Percentiles rank a stretch among this genome's conserved stretches.
These are phyloP conservation scores for Chironomus tepperi DNA, from an alignment of 1,140 invertebrate genomes.

Conservation along the genomic window DNA sequence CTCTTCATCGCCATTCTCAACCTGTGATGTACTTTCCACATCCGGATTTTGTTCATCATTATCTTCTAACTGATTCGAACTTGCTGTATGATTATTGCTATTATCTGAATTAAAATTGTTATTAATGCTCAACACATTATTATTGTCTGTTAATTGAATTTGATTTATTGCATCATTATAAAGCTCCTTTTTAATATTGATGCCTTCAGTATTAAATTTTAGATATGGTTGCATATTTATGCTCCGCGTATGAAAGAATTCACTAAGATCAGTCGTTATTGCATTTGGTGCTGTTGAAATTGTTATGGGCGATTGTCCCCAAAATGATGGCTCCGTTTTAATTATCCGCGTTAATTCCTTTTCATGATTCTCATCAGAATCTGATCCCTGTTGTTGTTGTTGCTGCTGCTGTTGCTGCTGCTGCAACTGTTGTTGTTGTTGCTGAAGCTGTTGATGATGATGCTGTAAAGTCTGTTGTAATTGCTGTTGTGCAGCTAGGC, in stretches of 20 bases:
- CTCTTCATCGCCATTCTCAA: not conserved
- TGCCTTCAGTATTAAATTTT: conserved; percentile 50
- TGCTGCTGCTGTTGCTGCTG: conserved; percentile 36
- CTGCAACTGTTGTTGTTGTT: conserved; percentile 26
- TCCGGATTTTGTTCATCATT: not conserved
- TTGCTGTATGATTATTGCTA: not conserved
- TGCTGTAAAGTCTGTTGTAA: conserved; percentile 19
- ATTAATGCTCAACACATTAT: not conserved
- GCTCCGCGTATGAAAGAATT: conserved; percentile 30
- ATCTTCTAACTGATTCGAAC: not conserved
- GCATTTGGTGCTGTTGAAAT: conserved; percentile 12
- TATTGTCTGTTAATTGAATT: conserved; percentile 17
- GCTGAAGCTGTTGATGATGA: conserved; percentile 24
- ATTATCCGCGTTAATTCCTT: conserved; percentile 39
- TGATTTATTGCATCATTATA: not conserved
- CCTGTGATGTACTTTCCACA: not conserved
- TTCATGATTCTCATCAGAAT: conserved; percentile 42
- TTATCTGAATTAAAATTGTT: conserved; percentile 8
- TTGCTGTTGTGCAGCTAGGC: conserved; percentile 24
- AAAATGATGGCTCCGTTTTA: conserved; percentile 26
- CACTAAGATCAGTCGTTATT: conserved; percentile 24
- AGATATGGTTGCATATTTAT: conserved; percentile 49
- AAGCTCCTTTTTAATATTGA: conserved; percentile 34
- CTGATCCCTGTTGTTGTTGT: conserved; percentile 34
- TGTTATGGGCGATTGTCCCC: conserved; percentile 15